A percentile compares a stretch with the other conserved stretches of the same genome.
These are phyloP conservation scores for Dermatemys mawii DNA, from an alignment of 2,113 vertebrate species.

Conservation along the genomic window DNA sequence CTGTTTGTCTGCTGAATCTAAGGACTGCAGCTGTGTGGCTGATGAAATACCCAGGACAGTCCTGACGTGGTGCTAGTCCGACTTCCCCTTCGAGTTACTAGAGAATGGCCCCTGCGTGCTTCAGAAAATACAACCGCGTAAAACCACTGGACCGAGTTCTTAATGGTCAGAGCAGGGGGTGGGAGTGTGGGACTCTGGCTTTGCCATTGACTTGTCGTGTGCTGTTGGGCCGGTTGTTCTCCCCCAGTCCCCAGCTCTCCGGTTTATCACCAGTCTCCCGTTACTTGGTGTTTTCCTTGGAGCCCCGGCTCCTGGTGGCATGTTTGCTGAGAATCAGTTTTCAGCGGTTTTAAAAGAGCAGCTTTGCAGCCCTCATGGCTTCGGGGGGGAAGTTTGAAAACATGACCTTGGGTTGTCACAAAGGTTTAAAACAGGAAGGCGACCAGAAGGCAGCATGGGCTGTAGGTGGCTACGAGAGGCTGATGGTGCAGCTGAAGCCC, in stretches of 20 bases:
- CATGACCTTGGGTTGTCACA: too few species aligned
- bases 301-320: background rate
- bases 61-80: background rate
- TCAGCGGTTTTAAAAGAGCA: background rate
- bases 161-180: too few species aligned
- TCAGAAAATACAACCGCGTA: too few species aligned
- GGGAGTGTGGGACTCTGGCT: too few species aligned
- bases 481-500: background rate
- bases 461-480: background rate
- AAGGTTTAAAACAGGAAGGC: background rate
- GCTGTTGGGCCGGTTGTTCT: background rate
- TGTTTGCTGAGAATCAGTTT: background rate
- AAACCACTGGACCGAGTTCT: too few species aligned
- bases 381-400: background rate
- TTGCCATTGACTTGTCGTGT: background rate
- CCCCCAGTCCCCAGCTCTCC: background rate
- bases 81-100: background rate
- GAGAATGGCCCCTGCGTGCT: background rate
- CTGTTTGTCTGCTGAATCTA: background rate
- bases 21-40: background rate
- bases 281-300: background rate
- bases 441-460: background rate
- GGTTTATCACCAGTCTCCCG: background rate
- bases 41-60: background rate
- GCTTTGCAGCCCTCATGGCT: background rate